Conservation (phyloP, 2,797 vertebrate genomes). For the Channa striata region DNA sequence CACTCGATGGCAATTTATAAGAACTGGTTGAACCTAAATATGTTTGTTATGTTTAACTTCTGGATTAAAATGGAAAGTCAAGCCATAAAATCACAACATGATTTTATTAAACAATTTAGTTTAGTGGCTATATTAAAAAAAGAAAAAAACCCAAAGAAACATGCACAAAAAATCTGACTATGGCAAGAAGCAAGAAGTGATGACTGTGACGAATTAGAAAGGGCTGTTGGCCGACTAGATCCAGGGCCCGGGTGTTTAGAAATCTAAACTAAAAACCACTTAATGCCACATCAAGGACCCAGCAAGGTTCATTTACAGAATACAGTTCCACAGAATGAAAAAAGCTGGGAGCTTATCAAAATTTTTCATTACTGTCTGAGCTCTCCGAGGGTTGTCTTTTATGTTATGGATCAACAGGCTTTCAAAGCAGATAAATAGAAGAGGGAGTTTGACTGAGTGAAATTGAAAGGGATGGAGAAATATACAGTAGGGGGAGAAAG, state of each 20-base stretch:
- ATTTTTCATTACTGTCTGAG: constrained; percentile 56
- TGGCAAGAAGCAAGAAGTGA: constrained; percentile 12
- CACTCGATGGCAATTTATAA: neutral
- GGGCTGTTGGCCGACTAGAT: neutral
- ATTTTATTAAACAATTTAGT: neutral
- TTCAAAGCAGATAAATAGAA: constrained; percentile 59
- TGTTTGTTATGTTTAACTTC: neutral
- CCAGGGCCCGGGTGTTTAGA: constrained; percentile 27
- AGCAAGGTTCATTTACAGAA: constrained; percentile 56
- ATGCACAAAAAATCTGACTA: neutral
- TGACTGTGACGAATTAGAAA: constrained; percentile 28
- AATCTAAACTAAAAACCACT: constrained; percentile 43
- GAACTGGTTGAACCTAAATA: neutral
- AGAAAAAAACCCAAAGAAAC: too few relatives aligned
- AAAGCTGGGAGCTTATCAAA: constrained; percentile 55
- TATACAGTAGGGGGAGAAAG: constrained; percentile 11
- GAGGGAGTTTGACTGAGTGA: constrained; percentile 39
- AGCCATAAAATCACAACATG: neutral
- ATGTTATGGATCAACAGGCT: constrained; percentile 72
- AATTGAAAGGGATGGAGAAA: constrained; percentile 33
- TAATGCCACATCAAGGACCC: constrained; percentile 47
- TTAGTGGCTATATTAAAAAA: neutral
- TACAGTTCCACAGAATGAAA: constrained; percentile 28
- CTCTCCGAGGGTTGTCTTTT: constrained; percentile 69
- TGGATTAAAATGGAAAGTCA: neutral